Base-by-base conservation (phyloP, 2,113 vertebrate genomes). In the Dipodomys stephensi region DNA sequence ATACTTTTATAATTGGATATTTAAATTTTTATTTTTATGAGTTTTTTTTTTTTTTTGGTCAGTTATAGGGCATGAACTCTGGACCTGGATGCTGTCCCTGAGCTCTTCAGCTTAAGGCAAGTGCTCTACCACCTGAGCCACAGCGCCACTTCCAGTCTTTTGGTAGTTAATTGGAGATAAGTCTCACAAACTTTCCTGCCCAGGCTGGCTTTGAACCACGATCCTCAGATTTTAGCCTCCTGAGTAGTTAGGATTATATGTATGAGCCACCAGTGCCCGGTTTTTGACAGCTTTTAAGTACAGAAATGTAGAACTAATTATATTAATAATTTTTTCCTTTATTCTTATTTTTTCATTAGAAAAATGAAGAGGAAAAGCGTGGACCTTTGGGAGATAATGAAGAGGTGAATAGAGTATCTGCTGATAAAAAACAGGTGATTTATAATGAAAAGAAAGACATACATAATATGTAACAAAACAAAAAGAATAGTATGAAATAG, bases 391-490 rank as follows among this genome's bases (percentile, higher is more conserved):
- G 89, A 87, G 92, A 95, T 87, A 88, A 89, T 97, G 90, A 93
- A 80, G 83, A 82, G 15, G 80, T 85, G 77, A 7, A 74, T 80
- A 95, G 69, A 77, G 83, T 88, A 77, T 78, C 94, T 91, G 23
- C 79, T 90, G 93, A 97, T 44, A 95, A 88, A 96, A 97, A 96
- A 85, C 94, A 96, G 96, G 96, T 97, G 39, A 86, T 87, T 94
- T 88, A 83, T 83, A 87, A 80, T 77, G 32, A 9, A 0, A 68
- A 89, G 39, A 65, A 91, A 80, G 19, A 57, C 12, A 20, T 57
- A 60, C 7, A 20, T 88, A 64, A 78, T 57, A 60, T 10, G 12
- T 88, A 64, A 78, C 49, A 74, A 91, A 93, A 20, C 28, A 90
- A 74, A 87, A 74, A 15, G 23, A 82, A 32, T 87, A 46, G 25